These are phyloP conservation scores for Rhinichthys klamathensis DNA, from an alignment of 2,113 vertebrate genomes.

Conservation along the genomic window DNA sequence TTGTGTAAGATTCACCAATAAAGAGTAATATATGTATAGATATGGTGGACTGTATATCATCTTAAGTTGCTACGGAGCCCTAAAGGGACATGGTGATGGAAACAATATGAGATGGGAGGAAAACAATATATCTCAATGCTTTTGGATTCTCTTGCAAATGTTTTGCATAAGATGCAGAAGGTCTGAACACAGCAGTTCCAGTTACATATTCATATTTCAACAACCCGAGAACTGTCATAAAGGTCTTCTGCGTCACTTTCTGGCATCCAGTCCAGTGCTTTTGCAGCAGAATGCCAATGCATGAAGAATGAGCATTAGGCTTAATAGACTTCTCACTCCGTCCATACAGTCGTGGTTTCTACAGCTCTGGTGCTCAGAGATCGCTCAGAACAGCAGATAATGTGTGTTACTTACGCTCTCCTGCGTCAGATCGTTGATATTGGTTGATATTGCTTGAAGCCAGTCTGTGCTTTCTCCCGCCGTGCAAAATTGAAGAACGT, in stretches of 20 bases:
- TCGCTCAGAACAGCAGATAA: not conserved
- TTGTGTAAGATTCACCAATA: not conserved
- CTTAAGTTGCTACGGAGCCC: too few species aligned
- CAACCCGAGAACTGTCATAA: not conserved
- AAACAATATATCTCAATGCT: too few species aligned
- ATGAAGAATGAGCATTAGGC: too few species aligned
- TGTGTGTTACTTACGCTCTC: conserved; percentile 83
- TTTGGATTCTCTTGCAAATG: too few species aligned
- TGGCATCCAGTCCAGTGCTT: not conserved
- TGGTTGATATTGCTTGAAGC: conserved; percentile 90
- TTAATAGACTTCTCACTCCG: not conserved
- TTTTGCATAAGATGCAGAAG: not conserved
- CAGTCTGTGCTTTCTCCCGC: conserved; percentile 90
- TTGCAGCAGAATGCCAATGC: not conserved
- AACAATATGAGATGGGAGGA: too few species aligned
- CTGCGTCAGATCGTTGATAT: conserved; percentile 86
- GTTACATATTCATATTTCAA: not conserved
- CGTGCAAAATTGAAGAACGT: conserved; percentile 89
- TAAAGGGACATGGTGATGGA: too few species aligned
- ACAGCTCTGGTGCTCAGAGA: too few species aligned
- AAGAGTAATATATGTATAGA: not conserved
- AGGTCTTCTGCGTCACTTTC: too few species aligned
- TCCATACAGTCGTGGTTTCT: too few species aligned
- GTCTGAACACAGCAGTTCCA: not conserved
- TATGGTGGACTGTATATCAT: not conserved